A percentile compares a stretch with the other conserved stretches of the same genome.
These are phyloP conservation scores for Rhagoletis zephyria DNA, from an alignment of 1,140 invertebrate genomes.

Conservation along the genomic window DNA sequence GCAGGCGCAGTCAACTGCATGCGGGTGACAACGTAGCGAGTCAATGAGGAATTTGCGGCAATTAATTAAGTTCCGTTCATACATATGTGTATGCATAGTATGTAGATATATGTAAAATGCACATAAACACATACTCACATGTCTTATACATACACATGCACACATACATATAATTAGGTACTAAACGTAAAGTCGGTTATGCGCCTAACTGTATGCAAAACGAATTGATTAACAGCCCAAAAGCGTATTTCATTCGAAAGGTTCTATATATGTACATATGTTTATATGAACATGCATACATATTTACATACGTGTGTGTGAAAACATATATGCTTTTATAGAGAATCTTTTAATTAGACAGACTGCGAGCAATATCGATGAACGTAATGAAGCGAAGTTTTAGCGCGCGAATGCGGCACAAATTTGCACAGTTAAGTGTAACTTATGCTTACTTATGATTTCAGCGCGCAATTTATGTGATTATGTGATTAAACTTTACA, in stretches of 20 bases:
- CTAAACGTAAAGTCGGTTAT: background rate
- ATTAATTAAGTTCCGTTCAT: too few species aligned
- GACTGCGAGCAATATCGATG: background rate
- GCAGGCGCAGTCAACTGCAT: too few species aligned
- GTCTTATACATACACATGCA: background rate
- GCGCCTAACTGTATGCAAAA: background rate
- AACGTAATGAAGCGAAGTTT: constrained; percentile 2
- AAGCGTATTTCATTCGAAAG: background rate
- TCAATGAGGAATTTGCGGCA: too few species aligned
- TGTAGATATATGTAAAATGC: too few species aligned
- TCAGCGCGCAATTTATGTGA: too few species aligned
- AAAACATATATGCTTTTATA: background rate
- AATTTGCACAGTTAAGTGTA: background rate
- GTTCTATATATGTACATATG: background rate
- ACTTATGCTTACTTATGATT: background rate
- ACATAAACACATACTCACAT: too few species aligned
- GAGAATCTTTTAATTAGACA: background rate
- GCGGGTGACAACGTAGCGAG: too few species aligned
- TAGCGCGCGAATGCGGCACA: background rate
- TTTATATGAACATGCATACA: background rate
- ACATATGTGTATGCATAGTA: too few species aligned
- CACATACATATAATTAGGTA: background rate
- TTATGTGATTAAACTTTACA: too few species aligned
- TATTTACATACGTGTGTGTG: background rate
- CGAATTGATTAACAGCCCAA: background rate